These are phyloP conservation scores for Nomada ferruginata DNA, from an alignment of 2,888 invertebrate species.

Conservation along the genomic window DNA sequence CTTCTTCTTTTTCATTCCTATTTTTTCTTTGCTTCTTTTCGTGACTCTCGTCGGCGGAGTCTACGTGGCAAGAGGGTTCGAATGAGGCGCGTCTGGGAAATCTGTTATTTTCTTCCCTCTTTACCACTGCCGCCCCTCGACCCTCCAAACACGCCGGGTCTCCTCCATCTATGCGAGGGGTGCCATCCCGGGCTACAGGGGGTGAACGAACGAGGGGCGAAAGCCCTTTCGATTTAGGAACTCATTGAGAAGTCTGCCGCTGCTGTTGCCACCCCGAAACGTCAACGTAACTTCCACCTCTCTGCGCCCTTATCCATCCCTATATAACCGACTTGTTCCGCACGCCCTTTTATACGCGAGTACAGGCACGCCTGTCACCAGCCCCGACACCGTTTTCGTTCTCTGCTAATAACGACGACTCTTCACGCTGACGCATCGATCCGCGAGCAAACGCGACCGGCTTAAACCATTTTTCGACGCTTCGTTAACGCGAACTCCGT, in stretches of 20 bases:
- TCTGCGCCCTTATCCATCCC: background rate
- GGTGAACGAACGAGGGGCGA: conserved; percentile 72
- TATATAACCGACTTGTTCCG: conserved; percentile 52
- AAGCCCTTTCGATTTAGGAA: conserved; percentile 78
- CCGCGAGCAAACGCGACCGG: conserved; percentile 22
- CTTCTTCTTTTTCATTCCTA: background rate
- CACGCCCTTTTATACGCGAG: conserved; percentile 28
- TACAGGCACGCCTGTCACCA: conserved; percentile 26
- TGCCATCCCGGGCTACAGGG: conserved; percentile 63
- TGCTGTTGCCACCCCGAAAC: conserved; percentile 64
- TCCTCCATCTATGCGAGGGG: conserved; percentile 61
- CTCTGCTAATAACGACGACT: conserved; percentile 52
- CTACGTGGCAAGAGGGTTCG: conserved; percentile 52
- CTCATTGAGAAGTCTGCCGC: conserved; percentile 77
- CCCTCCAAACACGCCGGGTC: conserved; percentile 63
- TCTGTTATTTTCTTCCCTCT: conserved; percentile 72
- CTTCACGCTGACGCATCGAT: conserved; percentile 41
- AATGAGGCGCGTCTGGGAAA: conserved; percentile 69
- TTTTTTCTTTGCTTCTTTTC: conserved; percentile 6
- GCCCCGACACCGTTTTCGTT: conserved; percentile 16
- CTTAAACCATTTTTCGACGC: conserved; percentile 58
- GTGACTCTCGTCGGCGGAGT: conserved; percentile 31
- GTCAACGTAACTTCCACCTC: conserved; percentile 55
- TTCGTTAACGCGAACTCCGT: conserved; percentile 52
- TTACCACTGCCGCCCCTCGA: conserved; percentile 52